phyloP scores from a whole-genome alignment of 2,888 invertebrate genomes.

The Seira ritae region DNA sequence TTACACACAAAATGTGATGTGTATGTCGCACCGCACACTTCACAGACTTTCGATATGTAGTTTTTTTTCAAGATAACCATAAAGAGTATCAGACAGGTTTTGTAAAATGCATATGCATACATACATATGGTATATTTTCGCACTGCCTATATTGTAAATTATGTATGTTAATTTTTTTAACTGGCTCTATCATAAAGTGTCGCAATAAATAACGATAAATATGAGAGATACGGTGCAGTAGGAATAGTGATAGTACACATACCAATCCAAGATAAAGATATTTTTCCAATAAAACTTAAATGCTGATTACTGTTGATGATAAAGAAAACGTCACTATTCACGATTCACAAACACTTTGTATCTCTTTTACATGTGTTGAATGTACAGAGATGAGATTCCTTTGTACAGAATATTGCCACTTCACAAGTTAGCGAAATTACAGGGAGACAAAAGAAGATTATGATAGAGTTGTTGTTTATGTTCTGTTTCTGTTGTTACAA shows the following conservation, averaged over 20 bases:
- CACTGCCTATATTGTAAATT: too few relatives aligned
- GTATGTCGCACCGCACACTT: not conserved
- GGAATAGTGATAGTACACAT: too few relatives aligned
- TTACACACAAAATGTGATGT: too few relatives aligned
- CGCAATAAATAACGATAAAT: constrained; percentile 11
- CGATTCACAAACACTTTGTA: too few relatives aligned
- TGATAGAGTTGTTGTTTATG: not conserved
- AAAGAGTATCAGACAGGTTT: constrained; percentile 7
- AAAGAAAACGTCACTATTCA: too few relatives aligned
- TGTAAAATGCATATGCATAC: not conserved
- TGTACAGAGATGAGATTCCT: not conserved
- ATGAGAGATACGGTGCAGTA: not conserved
- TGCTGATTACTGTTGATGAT: too few relatives aligned
- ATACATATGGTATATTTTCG: not conserved
- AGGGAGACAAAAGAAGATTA: constrained; percentile 11
- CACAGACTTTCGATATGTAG: too few relatives aligned
- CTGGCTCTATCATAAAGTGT: not conserved
- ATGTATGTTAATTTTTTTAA: too few relatives aligned
- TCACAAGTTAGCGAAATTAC: not conserved
- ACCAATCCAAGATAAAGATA: not conserved
- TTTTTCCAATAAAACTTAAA: constrained; percentile 6
- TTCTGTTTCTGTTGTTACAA: not conserved
- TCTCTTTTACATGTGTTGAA: not conserved
- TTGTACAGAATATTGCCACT: not conserved
- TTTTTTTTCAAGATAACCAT: not conserved